Evolutionary conservation across 2,113 vertebrate species (phyloP), one percentile per base, ranked within the genome.

Genomic region (Columbina picui): DNA sequence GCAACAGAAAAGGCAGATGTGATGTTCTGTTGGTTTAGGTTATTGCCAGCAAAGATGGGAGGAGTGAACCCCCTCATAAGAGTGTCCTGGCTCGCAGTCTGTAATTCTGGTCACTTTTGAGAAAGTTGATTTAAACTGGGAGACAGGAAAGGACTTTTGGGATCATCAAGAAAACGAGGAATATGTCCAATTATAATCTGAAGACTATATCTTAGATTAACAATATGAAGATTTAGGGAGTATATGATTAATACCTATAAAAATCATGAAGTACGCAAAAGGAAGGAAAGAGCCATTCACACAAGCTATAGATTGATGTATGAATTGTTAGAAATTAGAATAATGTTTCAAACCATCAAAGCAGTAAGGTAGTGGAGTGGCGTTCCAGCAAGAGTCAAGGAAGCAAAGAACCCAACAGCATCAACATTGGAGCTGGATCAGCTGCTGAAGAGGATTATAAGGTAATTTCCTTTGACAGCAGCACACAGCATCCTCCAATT

Each of bases 61-160:
- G 43, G 16, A 0, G 0, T 38, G 26, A 74, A 23, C 9, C 14
- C 8, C 12, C 23, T 55, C 43, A 22, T 22, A 29, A 30, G 21
- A 47, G 30, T 21, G 39, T 45, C 18, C 56, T 34, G 34, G 34
- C 27, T 74, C n/a, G 10, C 29, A 63, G 55, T 45, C 27, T 75
- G 36, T 39, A 59, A 25, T 47, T 81, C 27, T 59, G 43, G n/a
- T 70, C 4, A 6, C n/a, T 63, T 68, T 59, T 55, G 30, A 85
- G 61, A 56, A 63, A 75, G 23, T 17, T 63, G 32, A 50, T 80
- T 69, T 61, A 69, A 80, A 34, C 32, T 52, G 69, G 23, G 41
- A 68, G 32, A n/a, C 25, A 67, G 38, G 39, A 78, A 59, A 60
- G n/a, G 22, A 49, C 18, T 76, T 57, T 14, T 41, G 47, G 53